Conservation (phyloP, 2,113 vertebrate genomes). For the Lepus americanus region DNA sequence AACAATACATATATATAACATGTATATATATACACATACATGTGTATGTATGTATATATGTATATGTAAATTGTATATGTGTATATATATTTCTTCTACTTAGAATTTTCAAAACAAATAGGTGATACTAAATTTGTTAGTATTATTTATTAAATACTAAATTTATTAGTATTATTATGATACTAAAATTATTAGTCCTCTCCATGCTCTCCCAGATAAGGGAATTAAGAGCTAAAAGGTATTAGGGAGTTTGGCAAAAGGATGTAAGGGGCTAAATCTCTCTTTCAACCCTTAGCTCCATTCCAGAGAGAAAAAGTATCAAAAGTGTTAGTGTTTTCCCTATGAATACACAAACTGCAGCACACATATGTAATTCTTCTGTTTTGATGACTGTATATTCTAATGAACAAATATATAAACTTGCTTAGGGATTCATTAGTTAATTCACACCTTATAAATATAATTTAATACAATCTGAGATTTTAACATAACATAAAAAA, state of each 20-base stretch:
- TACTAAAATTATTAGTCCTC: conserved; percentile 4
- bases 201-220: background rate
- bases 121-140: too few species aligned
- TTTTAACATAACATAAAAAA: background rate
- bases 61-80: too few species aligned
- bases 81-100: conserved; percentile 21
- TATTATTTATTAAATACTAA: too few species aligned
- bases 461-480: background rate
- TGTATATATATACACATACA: too few species aligned
- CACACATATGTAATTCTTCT: background rate
- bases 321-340: background rate
- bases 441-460: conserved; percentile 3
- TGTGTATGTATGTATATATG: too few species aligned
- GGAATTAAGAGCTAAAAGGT: background rate
- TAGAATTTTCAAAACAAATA: conserved; percentile 20
- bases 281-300: background rate
- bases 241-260: background rate
- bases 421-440: background rate
- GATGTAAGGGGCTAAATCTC: background rate
- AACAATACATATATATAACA: too few species aligned
- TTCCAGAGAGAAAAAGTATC: background rate
- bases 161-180: background rate
- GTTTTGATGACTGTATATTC: background rate
- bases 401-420: background rate
- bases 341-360: background rate